Percentiles rank a stretch among this genome's conserved stretches.
phyloP scores from a whole-genome alignment of 2,113 vertebrate genomes.

The Eudorcas thomsonii region DNA sequence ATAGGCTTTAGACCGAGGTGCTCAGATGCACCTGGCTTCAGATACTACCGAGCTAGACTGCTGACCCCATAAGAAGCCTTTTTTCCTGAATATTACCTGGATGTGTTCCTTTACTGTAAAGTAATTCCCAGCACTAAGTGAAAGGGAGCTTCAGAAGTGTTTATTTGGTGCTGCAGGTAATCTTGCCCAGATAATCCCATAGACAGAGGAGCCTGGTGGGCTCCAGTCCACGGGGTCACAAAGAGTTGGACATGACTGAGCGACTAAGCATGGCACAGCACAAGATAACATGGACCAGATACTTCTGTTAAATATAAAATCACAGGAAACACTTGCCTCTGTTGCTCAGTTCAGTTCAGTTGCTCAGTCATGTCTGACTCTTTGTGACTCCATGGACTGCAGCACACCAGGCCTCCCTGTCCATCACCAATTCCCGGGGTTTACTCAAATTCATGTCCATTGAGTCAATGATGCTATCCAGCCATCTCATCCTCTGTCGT shows the following conservation, averaged over 20 bases:
- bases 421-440: fast-evolving
- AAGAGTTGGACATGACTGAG: neutral
- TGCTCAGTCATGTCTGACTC: fast-evolving
- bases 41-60: neutral
- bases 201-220: neutral
- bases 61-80: neutral
- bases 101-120: neutral
- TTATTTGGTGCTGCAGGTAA: neutral
- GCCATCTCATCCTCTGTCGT: neutral
- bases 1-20: neutral
- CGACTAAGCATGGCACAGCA: neutral
- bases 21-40: neutral
- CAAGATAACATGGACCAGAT: neutral
- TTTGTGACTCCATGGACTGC: neutral
- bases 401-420: neutral
- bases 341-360: neutral
- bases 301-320: neutral
- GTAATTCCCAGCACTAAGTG: neutral
- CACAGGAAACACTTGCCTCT: neutral
- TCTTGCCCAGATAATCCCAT: neutral
- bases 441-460: neutral
- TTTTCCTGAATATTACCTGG: neutral
- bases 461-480: neutral
- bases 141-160: neutral
- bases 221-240: neutral